Percentiles rank a stretch among this genome's conserved stretches.
phyloP scores from a whole-genome alignment of 2,888 invertebrate genomes.

The Atrina japonica region DNA sequence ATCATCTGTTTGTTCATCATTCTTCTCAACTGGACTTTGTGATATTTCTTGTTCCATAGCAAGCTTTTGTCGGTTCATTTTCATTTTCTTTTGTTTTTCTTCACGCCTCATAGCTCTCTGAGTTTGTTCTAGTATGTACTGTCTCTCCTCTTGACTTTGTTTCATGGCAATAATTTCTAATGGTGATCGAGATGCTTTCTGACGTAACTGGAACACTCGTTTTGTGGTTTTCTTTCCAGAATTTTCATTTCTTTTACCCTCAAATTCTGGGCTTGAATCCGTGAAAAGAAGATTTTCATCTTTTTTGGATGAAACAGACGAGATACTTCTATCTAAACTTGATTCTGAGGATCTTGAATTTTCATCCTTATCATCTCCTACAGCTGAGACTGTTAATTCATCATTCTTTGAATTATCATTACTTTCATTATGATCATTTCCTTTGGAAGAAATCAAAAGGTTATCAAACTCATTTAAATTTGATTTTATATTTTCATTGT shows the following conservation, averaged over 20 bases:
- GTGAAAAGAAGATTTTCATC: background rate
- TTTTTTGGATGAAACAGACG: background rate
- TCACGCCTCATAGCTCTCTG: conserved; percentile 57
- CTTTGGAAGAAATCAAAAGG: no score
- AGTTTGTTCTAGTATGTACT: conserved; percentile 65
- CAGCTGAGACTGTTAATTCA: background rate
- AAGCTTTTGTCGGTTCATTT: conserved; percentile 29
- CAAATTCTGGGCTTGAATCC: conserved; percentile 10
- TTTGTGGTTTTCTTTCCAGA: conserved; percentile 7
- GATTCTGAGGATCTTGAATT: conserved; percentile 20
- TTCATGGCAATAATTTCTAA: conserved; percentile 72
- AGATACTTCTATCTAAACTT: conserved; percentile 11
- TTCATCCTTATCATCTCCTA: conserved; percentile 16
- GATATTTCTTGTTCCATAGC: conserved; percentile 12
- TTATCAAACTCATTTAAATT: no score
- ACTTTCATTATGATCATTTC: no score
- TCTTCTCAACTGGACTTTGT: background rate
- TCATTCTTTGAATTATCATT: no score
- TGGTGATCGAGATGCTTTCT: conserved; percentile 71
- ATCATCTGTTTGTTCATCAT: conserved; percentile 5
- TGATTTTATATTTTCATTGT: no score
- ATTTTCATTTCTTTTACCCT: background rate
- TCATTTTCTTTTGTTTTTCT: conserved; percentile 49
- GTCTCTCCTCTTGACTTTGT: conserved; percentile 68
- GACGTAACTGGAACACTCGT: conserved; percentile 49